Evolutionary conservation across 2,888 invertebrate genomes (phyloP), one percentile per base, ranked within the genome.

Genomic region (Pheosia tremula): DNA sequence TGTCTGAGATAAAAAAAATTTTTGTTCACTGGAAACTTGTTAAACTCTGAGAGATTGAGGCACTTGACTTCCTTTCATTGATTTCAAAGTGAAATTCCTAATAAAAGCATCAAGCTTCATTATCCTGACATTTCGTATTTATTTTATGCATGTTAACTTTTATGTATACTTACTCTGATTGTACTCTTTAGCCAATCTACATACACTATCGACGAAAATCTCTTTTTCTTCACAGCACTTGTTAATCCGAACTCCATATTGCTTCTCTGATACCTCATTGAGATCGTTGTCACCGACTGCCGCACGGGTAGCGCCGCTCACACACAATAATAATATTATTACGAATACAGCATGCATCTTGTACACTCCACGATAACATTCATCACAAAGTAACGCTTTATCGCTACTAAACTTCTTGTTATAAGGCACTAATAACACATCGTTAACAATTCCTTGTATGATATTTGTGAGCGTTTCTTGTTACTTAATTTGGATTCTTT

Each of bases 161-260:
- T 24, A 24, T 47, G 5, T 53, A 56, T 79, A 90, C 91, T 89
- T 84, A 94, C 94, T 94, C 87, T 95, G 92, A 85, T 95, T 95
- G 74, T 95, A 95, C 75, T 94, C 90, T 78, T 95, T 94, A 55
- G 95, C 94, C 79, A 94, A 90, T 78, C 95, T 95, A 84, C 97
- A 97, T 66, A 91, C 89, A 61, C 94, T 93, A 79, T 96, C 96
- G 52, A 97, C 92, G 83, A 96, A 95, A 61, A 97, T 88, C 85
- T 97, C 96, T 75, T 95, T 94, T 59, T 90, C 87, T 81, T 96
- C 96, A 87, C 97, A 97, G 82, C 97, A 97, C 94, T 97, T 97
- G 82, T 96, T 96, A 70, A 97, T 95, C 77, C 93, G 93, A 39
- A 96, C 90, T 36, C 90, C 85, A 71, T 93, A 85, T 54, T 89